Percentiles rank a stretch among this genome's conserved stretches.
Conservation (phyloP, 2,888 invertebrate species). For the Fragum fragum region DNA sequence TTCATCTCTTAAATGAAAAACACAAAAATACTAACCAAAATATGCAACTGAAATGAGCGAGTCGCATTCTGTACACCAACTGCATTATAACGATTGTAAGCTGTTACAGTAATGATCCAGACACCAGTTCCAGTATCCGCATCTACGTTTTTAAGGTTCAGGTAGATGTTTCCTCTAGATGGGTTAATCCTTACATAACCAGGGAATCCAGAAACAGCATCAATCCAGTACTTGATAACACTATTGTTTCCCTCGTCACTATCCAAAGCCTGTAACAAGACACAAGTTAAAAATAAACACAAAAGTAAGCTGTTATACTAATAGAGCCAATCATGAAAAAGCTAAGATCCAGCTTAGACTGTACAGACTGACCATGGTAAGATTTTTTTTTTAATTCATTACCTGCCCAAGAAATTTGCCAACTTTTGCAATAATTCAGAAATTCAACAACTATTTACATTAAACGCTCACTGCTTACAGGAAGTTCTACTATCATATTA, state of each 20-base stretch:
- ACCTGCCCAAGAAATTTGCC: too few relatives aligned
- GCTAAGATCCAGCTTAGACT: too few relatives aligned
- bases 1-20: too few relatives aligned
- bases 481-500: too few relatives aligned
- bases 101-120: slow-evolving; percentile 10
- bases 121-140: background rate
- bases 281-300: too few relatives aligned
- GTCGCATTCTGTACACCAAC: background rate
- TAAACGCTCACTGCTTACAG: too few relatives aligned
- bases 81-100: slow-evolving; percentile 11
- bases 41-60: background rate
- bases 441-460: too few relatives aligned
- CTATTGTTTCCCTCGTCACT: background rate
- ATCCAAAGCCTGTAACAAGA: slow-evolving; percentile 11
- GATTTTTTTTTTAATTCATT: too few relatives aligned
- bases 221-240: background rate
- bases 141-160: background rate
- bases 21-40: slow-evolving; percentile 15
- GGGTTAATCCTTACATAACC: background rate
- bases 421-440: too few relatives aligned
- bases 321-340: too few relatives aligned
- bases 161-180: background rate
- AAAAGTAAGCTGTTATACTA: too few relatives aligned
- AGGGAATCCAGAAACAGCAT: background rate
- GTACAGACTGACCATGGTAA: too few relatives aligned